These are phyloP conservation scores for Anguilla pacifica DNA, from an alignment of 2,797 vertebrate species.

Conservation along the genomic window DNA sequence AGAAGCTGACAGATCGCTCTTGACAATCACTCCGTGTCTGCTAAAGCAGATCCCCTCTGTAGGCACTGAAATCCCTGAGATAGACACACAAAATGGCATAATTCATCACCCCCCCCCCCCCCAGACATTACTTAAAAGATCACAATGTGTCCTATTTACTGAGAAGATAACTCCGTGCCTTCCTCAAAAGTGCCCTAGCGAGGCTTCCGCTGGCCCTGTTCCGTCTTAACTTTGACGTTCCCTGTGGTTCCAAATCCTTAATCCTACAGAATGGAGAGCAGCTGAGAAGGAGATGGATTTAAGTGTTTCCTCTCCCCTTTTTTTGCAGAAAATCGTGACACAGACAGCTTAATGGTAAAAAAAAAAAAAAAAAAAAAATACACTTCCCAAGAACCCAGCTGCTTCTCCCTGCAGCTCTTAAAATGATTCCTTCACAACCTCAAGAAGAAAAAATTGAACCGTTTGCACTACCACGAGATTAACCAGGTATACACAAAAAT, in stretches of 20 bases:
- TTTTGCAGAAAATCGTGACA: too few species aligned
- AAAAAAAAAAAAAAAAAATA: too few species aligned
- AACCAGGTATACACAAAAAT: not conserved
- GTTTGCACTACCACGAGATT: too few species aligned
- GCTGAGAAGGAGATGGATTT: not conserved
- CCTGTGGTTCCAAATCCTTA: not conserved
- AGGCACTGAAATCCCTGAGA: not conserved
- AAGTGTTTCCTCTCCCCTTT: too few species aligned
- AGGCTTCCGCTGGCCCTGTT: not conserved
- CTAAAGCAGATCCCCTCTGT: not conserved
- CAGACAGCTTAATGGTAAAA: too few species aligned
- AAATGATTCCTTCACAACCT: not conserved
- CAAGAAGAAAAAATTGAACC: too few species aligned
- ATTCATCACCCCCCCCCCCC: not conserved
- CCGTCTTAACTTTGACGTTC: not conserved
- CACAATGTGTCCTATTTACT: not conserved
- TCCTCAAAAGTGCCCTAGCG: not conserved
- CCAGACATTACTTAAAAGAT: not conserved
- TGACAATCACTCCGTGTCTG: not conserved
- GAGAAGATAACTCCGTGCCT: not conserved
- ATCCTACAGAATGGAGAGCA: constrained; percentile 5
- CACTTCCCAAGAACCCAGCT: too few species aligned
- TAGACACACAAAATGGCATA: not conserved
- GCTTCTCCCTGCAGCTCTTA: too few species aligned
- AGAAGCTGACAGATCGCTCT: not conserved